Base-by-base conservation (phyloP, 37 sponge, comb jelly and placozoan genomes). In the Ephydatia muelleri region DNA sequence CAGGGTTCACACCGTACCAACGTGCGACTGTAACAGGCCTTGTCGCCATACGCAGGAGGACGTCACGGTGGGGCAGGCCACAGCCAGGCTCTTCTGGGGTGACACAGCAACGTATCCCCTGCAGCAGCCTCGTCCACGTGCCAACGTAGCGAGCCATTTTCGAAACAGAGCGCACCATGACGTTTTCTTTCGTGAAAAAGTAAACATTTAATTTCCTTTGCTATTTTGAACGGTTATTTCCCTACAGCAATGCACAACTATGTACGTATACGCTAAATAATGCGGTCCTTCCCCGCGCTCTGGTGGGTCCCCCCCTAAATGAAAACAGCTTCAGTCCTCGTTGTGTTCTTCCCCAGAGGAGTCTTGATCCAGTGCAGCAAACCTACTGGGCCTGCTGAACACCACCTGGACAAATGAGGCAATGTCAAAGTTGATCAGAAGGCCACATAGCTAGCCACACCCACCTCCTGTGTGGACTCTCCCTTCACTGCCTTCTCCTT, bases 321-420 rank as follows among this genome's bases (percentile, higher is more conserved):
- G 29, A 49, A 57, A 2, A 29, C 37, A n/a, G n/a, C n/a, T n/a
- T 67, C 74, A 83, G 29, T 39, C 43, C n/a, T 21, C 16, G 40
- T 37, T 21, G 27, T 82, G 72, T 3, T 74, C 84, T 2, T 70
- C 85, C 43, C 67, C 87, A 22, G 40, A 64, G 0, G 34, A 80
- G 11, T 77, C 81, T 16, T 76, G 32, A 2, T 80, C 29, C 75
- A 92, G 78, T 6, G 70, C 64, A 16, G 93, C 93, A 82, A 69
- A 92, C 27, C 82, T 71, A 68, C 93, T 88, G 0, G 86, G 90
- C 64, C 89, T 90, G 75, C 91, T 88, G 36, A 92, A 92, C 25
- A 35, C 64, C 93, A 88, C 82, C 34, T 28, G 32, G 21, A 22
- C 32, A 37, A 8, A 25, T 11, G 57, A 14, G 6, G 57, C 19